phyloP scores from a whole-genome alignment of 2,888 invertebrate species.

The Polia nebulosa region DNA sequence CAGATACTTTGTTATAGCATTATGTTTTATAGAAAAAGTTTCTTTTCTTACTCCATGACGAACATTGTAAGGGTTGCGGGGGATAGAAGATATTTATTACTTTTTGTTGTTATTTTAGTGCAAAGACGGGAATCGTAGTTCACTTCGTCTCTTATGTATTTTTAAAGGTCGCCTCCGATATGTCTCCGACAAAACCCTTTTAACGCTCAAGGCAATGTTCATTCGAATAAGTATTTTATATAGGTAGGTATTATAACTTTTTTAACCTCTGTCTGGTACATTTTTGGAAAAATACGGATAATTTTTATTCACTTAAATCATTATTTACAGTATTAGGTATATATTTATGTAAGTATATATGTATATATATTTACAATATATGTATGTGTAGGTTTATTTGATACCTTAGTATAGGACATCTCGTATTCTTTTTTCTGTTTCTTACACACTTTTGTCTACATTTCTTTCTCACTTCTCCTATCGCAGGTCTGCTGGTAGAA shows the following conservation, averaged over 20 bases:
- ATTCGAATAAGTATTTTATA: neutral
- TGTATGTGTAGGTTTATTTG: too few species aligned
- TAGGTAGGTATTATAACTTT: neutral
- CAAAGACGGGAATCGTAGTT: neutral
- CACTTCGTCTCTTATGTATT: neutral
- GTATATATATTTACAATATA: too few species aligned
- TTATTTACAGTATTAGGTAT: too few species aligned
- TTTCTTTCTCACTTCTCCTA: too few species aligned
- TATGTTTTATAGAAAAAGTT: slow-evolving; percentile 55
- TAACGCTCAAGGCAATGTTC: slow-evolving; percentile 4
- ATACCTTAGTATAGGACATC: too few species aligned
- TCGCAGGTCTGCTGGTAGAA: too few species aligned
- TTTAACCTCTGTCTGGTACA: neutral
- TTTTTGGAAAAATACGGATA: too few species aligned
- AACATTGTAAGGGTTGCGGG: slow-evolving; percentile 19
- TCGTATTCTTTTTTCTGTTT: too few species aligned
- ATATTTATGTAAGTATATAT: too few species aligned
- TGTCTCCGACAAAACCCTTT: slow-evolving; percentile 6
- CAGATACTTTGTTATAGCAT: slow-evolving; percentile 21
- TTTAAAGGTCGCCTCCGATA: neutral
- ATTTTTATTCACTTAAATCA: too few species aligned
- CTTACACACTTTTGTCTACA: too few species aligned
- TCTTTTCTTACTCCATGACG: slow-evolving; percentile 29
- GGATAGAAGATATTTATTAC: slow-evolving; percentile 14
- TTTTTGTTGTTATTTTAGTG: slow-evolving; percentile 4